Evolutionary conservation across 2,113 vertebrate species (phyloP), one percentile per base, ranked within the genome.

Genomic region (Pterocles burchelli): DNA sequence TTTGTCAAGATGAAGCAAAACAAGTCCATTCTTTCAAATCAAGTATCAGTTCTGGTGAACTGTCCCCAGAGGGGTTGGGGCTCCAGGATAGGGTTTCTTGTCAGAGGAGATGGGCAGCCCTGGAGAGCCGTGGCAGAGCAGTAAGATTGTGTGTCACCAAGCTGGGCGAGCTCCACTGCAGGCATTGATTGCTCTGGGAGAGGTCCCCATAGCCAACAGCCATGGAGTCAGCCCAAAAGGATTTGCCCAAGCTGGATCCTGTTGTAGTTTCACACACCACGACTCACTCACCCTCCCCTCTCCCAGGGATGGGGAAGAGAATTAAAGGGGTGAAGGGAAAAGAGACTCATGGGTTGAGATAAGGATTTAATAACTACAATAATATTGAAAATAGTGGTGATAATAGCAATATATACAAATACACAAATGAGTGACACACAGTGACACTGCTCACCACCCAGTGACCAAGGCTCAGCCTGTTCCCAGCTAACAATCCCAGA

Each of bases 1-100:
- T 96, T 95, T 78, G 94, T 91, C 89, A 92, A 97, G 94, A 97
- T 97, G 76, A 94, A 88, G 82, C 19, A 73, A 77, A 94, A 95
- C 85, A 95, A 96, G 90, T 33, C 88, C 58, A 43, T 76, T 84
- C 75, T 97, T 90, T 93, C 80, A 80, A 68, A 76, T 34, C 16
- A 95, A 92, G 89, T 43, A 77, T 97, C 91, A 68, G 84, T 45
- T 75, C 80, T 95, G 73, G 68, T 67, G 48, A 89, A 52, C 38
- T 36, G 84, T 95, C 93, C 91, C 91, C 89, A 78, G 93, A 92
- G 96, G 84, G 73, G 34, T 52, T 72, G 89, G 61, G 57, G 86
- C 89, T 94, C 61, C 83, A 72, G 84, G 84, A 71, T 96, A 85
- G 38, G 31, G 57, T 97, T 95, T 93, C 94, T 43, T 19, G 21